Conservation (phyloP, 2,888 invertebrate species). For the Thumatha senex region DNA sequence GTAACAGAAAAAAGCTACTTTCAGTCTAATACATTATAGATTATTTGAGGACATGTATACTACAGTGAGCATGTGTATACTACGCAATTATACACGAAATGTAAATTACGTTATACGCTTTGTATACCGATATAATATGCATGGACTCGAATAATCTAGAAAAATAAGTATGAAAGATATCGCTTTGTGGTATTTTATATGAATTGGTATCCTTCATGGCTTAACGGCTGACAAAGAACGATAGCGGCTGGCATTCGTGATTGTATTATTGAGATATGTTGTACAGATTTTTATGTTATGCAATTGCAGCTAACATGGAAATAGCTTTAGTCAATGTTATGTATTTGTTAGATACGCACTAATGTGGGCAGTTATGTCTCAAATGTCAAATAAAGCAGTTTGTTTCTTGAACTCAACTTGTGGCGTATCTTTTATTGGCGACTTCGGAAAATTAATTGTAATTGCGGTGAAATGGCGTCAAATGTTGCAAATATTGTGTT, state of each 20-base stretch:
- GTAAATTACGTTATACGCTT: slow-evolving; percentile 1
- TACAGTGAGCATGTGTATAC: slow-evolving; percentile 4
- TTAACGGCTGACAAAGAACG: slow-evolving; percentile 20
- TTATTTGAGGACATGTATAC: slow-evolving; percentile 15
- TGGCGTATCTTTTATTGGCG: too few relatives aligned
- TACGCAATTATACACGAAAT: not conserved
- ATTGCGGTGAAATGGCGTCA: not conserved
- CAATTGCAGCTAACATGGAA: too few relatives aligned
- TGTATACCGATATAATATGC: slow-evolving; percentile 5
- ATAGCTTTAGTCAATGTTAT: too few relatives aligned
- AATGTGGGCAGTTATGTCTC: too few relatives aligned
- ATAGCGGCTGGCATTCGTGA: slow-evolving; percentile 11
- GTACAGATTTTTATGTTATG: not conserved
- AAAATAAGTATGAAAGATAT: slow-evolving; percentile 32
- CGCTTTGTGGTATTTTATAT: slow-evolving; percentile 29
- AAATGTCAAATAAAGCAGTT: too few relatives aligned
- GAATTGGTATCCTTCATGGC: slow-evolving; percentile 18
- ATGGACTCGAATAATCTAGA: slow-evolving; percentile 17
- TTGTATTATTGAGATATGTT: slow-evolving; percentile 4
- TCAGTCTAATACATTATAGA: slow-evolving; percentile 38
- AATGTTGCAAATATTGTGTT: too few relatives aligned
- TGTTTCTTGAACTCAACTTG: too few relatives aligned
- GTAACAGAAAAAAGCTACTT: slow-evolving; percentile 47
- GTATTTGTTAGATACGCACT: too few relatives aligned
- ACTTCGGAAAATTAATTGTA: too few relatives aligned